A percentile compares a stretch with the other conserved stretches of the same genome.
These are phyloP conservation scores for Scaptomyza tumidula DNA, from an alignment of 2,888 invertebrate genomes.

Conservation along the genomic window DNA sequence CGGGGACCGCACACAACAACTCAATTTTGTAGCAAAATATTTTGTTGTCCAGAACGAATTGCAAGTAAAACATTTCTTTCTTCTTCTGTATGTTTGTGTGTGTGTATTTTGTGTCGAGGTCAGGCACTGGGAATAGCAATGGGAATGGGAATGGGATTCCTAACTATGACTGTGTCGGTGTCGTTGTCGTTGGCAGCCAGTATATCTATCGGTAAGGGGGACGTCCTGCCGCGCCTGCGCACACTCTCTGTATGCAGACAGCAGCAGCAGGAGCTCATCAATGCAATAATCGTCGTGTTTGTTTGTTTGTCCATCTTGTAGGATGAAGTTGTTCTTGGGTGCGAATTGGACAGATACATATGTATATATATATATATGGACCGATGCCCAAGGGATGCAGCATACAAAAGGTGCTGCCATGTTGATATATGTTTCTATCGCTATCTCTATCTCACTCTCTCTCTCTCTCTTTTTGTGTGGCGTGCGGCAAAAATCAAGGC, in stretches of 20 bases:
- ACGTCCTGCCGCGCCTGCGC: constrained; percentile 74
- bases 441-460: too few species aligned
- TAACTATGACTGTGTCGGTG: constrained; percentile 16
- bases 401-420: constrained; percentile 57
- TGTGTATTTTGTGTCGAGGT: constrained; percentile 34
- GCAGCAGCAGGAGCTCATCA: constrained; percentile 83
- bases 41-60: constrained; percentile 81
- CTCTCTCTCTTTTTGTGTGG: constrained; percentile 48
- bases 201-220: constrained; percentile 39
- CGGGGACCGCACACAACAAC: constrained; percentile 68
- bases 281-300: constrained; percentile 74
- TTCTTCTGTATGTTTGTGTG: constrained; percentile 5
- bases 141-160: constrained; percentile 1
- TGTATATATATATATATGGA: constrained; percentile 19
- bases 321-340: constrained; percentile 68
- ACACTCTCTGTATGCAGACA: constrained; percentile 79
- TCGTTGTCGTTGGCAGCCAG: constrained; percentile 30
- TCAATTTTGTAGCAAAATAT: constrained; percentile 81
- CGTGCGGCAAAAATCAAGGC: constrained; percentile 76
- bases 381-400: constrained; percentile 49
- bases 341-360: constrained; percentile 50
- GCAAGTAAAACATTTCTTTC: constrained; percentile 65
- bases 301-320: constrained; percentile 39
- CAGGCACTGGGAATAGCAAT: constrained; percentile 13
- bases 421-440: constrained; percentile 60